Conservation (phyloP, 2,888 invertebrate species). For the Lacanobia wlatinum region DNA sequence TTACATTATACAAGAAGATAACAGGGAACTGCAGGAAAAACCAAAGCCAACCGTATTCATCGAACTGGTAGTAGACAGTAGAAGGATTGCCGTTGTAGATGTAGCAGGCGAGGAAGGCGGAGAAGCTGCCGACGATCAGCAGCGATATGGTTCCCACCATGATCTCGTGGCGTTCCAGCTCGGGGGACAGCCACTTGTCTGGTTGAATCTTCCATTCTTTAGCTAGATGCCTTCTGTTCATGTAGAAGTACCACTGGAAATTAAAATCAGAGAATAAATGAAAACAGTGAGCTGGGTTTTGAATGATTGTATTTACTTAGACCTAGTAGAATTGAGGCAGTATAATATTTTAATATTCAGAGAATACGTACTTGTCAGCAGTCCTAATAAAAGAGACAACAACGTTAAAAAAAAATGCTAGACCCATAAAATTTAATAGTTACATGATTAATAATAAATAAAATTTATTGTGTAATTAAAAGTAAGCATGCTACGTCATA, state of each 20-base stretch:
- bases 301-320: too few species aligned
- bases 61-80: conserved; percentile 92
- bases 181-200: conserved; percentile 92
- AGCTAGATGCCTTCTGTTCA: conserved; percentile 90
- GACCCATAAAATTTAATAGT: neutral
- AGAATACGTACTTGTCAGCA: neutral
- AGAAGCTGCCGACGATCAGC: conserved; percentile 88
- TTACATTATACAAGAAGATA: conserved; percentile 92
- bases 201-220: conserved; percentile 95
- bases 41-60: conserved; percentile 92
- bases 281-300: neutral
- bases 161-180: conserved; percentile 93
- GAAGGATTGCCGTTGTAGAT: conserved; percentile 93
- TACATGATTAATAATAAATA: neutral
- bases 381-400: neutral
- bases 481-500: neutral
- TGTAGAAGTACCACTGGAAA: conserved; percentile 93
- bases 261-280: neutral
- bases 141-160: conserved; percentile 91
- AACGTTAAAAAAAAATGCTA: neutral
- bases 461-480: conserved; percentile 9
- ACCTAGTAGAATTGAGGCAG: too few species aligned
- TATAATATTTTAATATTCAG: neutral
- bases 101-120: conserved; percentile 92
- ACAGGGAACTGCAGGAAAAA: conserved; percentile 92